These are phyloP conservation scores for Keiferia lycopersicella DNA, from an alignment of 2,888 invertebrate species.

Conservation along the genomic window DNA sequence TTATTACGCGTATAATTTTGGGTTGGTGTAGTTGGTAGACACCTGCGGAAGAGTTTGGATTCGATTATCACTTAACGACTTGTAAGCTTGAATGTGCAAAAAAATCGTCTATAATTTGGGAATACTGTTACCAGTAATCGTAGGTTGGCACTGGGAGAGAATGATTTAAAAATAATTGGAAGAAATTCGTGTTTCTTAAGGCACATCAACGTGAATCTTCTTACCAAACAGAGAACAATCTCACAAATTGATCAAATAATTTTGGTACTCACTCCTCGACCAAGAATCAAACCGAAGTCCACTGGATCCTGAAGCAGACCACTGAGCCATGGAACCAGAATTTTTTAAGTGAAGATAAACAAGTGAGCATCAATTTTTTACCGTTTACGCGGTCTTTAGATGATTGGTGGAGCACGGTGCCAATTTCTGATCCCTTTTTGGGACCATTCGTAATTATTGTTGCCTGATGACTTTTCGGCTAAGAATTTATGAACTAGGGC, in stretches of 20 bases:
- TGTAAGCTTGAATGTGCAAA: not conserved
- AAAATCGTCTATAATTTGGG: too few species aligned
- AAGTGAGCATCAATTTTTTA: slow-evolving; percentile 45
- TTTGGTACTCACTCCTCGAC: too few species aligned
- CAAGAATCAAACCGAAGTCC: too few species aligned
- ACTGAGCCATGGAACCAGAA: not conserved
- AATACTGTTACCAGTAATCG: too few species aligned
- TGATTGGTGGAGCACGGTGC: slow-evolving; percentile 39
- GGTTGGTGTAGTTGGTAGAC: not conserved
- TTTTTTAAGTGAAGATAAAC: not conserved
- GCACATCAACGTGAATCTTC: too few species aligned
- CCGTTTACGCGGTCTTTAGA: slow-evolving; percentile 42
- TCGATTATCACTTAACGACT: not conserved
- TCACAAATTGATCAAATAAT: too few species aligned
- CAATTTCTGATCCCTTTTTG: slow-evolving; percentile 35
- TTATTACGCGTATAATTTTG: slow-evolving; percentile 50
- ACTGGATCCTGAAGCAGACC: not conserved
- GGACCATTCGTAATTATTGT: slow-evolving; percentile 17
- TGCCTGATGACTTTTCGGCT: not conserved
- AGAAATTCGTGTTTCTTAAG: too few species aligned
- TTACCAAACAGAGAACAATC: too few species aligned
- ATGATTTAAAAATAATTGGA: too few species aligned
- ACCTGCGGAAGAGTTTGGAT: not conserved
- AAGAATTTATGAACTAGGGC: not conserved
- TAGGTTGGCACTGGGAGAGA: too few species aligned